These are phyloP conservation scores for Ptychochromis oligacanthus DNA, from an alignment of 2,113 vertebrate species.

Conservation along the genomic window DNA sequence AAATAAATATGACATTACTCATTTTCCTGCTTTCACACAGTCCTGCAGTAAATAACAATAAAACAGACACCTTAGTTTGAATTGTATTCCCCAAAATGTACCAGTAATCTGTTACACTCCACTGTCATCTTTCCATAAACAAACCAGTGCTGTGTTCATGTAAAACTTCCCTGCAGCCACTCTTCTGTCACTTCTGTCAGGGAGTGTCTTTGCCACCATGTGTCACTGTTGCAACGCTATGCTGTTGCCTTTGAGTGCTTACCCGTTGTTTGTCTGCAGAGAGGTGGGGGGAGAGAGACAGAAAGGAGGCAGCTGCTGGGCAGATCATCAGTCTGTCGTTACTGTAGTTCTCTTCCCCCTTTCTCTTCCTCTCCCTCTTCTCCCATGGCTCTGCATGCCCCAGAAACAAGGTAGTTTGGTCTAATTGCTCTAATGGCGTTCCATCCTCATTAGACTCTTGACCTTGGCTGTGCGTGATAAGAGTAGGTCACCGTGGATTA, in stretches of 20 bases:
- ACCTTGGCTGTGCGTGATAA: conserved; percentile 77
- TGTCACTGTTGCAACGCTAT: conserved; percentile 74
- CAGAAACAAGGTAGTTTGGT: conserved; percentile 74
- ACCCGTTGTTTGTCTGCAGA: background rate
- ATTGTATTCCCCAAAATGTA: background rate
- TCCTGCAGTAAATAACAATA: background rate
- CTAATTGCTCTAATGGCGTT: conserved; percentile 80
- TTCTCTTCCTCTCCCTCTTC: conserved; percentile 25
- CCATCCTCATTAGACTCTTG: conserved; percentile 80
- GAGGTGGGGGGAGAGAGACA: background rate
- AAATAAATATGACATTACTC: background rate
- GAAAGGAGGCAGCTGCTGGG: conserved; percentile 47
- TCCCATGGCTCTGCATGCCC: conserved; percentile 67
- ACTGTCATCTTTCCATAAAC: background rate
- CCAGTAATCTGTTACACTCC: background rate
- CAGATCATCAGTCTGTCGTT: conserved; percentile 56
- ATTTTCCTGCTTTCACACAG: background rate
- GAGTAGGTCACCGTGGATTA: conserved; percentile 76
- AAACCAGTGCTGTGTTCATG: background rate
- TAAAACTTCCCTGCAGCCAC: conserved; percentile 6
- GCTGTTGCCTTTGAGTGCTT: background rate
- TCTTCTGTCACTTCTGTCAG: conserved; percentile 16
- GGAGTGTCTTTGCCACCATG: conserved; percentile 59
- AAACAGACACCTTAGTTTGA: background rate
- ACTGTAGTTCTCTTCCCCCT: conserved; percentile 38